These are phyloP conservation scores for Heliconius himera DNA, from an alignment of 1,140 invertebrate species.

Conservation along the genomic window DNA sequence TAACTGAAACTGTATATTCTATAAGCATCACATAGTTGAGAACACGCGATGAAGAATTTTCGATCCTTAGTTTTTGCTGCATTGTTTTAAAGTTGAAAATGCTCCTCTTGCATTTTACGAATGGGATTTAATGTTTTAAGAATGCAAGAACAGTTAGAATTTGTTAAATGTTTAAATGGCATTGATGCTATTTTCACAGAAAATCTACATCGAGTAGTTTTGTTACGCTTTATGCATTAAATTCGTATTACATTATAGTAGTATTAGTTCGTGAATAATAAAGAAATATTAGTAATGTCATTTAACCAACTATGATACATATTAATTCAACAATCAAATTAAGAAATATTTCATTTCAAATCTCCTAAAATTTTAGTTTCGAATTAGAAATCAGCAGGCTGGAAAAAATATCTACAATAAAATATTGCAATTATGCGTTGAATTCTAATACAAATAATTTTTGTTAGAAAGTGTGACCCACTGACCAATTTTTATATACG, in stretches of 20 bases:
- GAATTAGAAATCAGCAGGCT: too few relatives aligned
- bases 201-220: constrained; percentile 37
- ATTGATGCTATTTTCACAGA: constrained; percentile 38
- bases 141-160: constrained; percentile 34
- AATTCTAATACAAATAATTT: too few relatives aligned
- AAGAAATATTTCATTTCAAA: not conserved
- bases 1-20: constrained; percentile 33
- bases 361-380: not conserved
- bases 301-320: not conserved
- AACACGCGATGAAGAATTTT: constrained; percentile 32
- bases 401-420: not conserved
- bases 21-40: constrained; percentile 25
- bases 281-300: not conserved
- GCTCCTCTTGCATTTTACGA: not conserved
- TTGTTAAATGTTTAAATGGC: constrained; percentile 40
- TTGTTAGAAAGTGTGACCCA: constrained; percentile 12
- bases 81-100: constrained; percentile 21
- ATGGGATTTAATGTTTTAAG: constrained; percentile 16
- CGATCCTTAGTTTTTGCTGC: constrained; percentile 14
- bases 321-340: not conserved
- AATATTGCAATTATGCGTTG: too few relatives aligned
- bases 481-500: not conserved
- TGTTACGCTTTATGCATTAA: not conserved
- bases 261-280: not conserved
- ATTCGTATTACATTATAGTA: not conserved